Percentiles rank a stretch among this genome's conserved stretches.
Evolutionary conservation across 1,140 invertebrate genomes (phyloP).

Genomic region (Drosophila kurseongensis): DNA sequence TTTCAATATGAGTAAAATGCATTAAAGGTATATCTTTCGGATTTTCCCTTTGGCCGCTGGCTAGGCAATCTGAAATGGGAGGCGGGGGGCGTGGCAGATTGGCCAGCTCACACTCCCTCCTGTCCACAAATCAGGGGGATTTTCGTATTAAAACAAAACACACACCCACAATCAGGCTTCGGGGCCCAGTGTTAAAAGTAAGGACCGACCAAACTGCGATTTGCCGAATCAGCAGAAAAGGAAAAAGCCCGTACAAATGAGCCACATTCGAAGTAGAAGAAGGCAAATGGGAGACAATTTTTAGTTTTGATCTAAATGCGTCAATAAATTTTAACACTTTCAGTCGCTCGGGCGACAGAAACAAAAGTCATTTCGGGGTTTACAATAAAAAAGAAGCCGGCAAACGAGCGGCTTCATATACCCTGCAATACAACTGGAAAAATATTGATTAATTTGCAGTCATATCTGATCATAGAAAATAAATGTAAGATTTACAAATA

Average conservation of each 20-base stretch:
- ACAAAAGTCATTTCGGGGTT: slow-evolving; percentile 70
- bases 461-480: too few species aligned
- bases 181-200: slow-evolving; percentile 31
- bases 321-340: slow-evolving; percentile 83
- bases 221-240: slow-evolving; percentile 63
- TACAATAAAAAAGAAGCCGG: slow-evolving; percentile 57
- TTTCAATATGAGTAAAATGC: slow-evolving; percentile 79
- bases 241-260: slow-evolving; percentile 4
- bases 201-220: slow-evolving; percentile 21
- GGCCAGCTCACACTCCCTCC: slow-evolving; percentile 33
- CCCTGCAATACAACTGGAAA: background rate
- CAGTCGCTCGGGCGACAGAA: slow-evolving; percentile 63
- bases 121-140: slow-evolving; percentile 47
- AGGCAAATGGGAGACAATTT: slow-evolving; percentile 69
- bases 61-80: slow-evolving; percentile 24
- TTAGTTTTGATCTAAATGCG: slow-evolving; percentile 83
- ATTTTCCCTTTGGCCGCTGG: slow-evolving; percentile 53
- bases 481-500: too few species aligned
- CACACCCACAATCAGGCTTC: slow-evolving; percentile 25
- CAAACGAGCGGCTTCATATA: slow-evolving; percentile 32
- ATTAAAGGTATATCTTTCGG: slow-evolving; percentile 69
- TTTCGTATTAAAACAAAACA: slow-evolving; percentile 72
- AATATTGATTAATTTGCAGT: background rate
- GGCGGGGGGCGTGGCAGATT: slow-evolving; percentile 23
- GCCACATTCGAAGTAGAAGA: slow-evolving; percentile 21